Evolutionary conservation across 2,113 vertebrate genomes (phyloP).

Genomic region (Lanius collurio): DNA sequence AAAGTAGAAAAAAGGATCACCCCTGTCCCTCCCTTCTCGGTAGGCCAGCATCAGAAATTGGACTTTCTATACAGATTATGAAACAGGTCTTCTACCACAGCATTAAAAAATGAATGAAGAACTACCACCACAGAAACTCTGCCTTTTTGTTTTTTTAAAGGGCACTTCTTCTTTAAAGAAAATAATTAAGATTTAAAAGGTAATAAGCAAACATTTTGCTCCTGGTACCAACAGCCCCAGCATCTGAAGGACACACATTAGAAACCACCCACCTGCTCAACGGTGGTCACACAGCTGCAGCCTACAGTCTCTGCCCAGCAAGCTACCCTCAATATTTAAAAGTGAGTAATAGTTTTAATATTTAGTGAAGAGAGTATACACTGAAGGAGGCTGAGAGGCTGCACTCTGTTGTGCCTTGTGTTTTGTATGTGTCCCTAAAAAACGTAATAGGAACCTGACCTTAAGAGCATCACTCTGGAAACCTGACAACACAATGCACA

Average conservation of each 20-base stretch:
- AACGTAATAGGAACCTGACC: not conserved
- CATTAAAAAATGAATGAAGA: not conserved
- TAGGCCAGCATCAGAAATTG: not conserved
- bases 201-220: not conserved
- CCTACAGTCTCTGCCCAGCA: not conserved
- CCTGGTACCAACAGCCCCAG: not conserved
- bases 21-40: not conserved
- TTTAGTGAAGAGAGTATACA: not conserved
- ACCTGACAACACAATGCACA: not conserved
- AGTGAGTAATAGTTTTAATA: not conserved
- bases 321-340: not conserved
- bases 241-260: not conserved
- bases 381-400: not conserved
- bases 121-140: not conserved
- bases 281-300: not conserved
- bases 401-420: not conserved
- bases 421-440: not conserved
- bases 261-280: not conserved
- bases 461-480: not conserved
- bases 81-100: not conserved
- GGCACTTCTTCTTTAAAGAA: not conserved
- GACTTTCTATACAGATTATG: not conserved
- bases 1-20: not conserved
- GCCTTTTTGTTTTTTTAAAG: not conserved
- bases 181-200: not conserved